A percentile compares a stretch with the other conserved stretches of the same genome.
phyloP scores from a whole-genome alignment of 2,797 vertebrate species.

The Danio choprae region DNA sequence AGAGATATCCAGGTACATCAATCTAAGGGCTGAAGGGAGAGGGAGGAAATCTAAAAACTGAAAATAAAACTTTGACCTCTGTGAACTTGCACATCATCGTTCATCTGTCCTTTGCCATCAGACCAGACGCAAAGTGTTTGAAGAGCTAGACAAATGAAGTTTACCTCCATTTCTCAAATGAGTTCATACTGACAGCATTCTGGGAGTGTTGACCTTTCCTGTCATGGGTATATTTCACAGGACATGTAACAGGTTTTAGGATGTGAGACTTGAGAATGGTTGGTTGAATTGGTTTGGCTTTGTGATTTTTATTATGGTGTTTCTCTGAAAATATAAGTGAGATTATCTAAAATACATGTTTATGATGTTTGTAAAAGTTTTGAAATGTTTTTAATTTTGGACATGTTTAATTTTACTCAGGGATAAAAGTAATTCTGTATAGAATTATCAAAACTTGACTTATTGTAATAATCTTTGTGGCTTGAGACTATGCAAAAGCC shows the following conservation, averaged over 20 bases:
- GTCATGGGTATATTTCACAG: conserved; percentile 1
- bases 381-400: too few species aligned
- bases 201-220: conserved; percentile 21
- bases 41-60: conserved; percentile 19
- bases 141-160: conserved; percentile 59
- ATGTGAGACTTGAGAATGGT: conserved; percentile 3
- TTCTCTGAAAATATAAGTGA: too few species aligned
- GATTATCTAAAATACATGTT: too few species aligned
- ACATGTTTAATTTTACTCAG: too few species aligned
- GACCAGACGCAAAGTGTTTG: neutral
- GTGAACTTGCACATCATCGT: conserved; percentile 49
- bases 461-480: too few species aligned
- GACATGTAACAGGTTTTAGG: neutral
- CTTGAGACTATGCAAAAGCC: too few species aligned
- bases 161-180: conserved; percentile 61
- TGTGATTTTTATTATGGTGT: neutral
- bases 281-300: neutral
- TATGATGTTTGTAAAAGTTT: too few species aligned
- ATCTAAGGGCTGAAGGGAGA: conserved; percentile 26
- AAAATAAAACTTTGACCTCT: conserved; percentile 17
- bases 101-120: conserved; percentile 53
- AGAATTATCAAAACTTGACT: too few species aligned
- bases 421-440: too few species aligned
- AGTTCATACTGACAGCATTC: conserved; percentile 12
- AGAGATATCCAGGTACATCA: neutral